phyloP scores from a whole-genome alignment of 2,888 invertebrate species.

The Ochropleura plecta region DNA sequence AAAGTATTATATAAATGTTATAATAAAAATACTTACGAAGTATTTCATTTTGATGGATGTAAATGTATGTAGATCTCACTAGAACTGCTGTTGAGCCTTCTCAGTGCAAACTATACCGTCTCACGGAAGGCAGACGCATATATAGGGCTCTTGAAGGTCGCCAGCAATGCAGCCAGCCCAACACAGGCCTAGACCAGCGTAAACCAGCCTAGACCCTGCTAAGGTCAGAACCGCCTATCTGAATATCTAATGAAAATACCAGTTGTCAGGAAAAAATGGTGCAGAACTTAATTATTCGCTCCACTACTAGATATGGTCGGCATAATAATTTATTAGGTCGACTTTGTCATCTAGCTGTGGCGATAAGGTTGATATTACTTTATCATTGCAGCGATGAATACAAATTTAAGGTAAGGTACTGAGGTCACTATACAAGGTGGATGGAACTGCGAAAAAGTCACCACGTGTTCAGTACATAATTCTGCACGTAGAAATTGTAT shows the following conservation, averaged over 20 bases:
- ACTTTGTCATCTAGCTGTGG: conserved; percentile 48
- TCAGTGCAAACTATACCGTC: conserved; percentile 85
- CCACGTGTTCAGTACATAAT: no score
- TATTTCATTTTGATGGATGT: conserved; percentile 85
- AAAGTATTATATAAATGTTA: background rate
- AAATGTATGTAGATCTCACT: conserved; percentile 79
- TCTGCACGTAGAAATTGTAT: no score
- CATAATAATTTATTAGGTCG: conserved; percentile 72
- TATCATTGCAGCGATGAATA: background rate
- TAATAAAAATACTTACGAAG: conserved; percentile 79
- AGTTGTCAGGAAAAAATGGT: conserved; percentile 77
- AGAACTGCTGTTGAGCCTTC: conserved; percentile 88
- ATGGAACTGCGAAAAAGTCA: no score
- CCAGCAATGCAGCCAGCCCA: conserved; percentile 68
- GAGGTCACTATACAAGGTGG: background rate
- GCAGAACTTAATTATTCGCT: conserved; percentile 65
- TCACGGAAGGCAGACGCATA: conserved; percentile 80
- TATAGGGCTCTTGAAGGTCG: conserved; percentile 85
- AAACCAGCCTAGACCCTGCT: conserved; percentile 77
- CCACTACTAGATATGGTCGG: conserved; percentile 72
- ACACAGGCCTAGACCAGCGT: conserved; percentile 64
- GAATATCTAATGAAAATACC: conserved; percentile 84
- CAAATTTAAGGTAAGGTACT: background rate
- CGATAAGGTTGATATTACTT: conserved; percentile 2
- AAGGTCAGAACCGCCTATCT: conserved; percentile 80